Evolutionary conservation across 1,140 invertebrate species (phyloP).

Genomic region (Caenorhabditis latens): DNA sequence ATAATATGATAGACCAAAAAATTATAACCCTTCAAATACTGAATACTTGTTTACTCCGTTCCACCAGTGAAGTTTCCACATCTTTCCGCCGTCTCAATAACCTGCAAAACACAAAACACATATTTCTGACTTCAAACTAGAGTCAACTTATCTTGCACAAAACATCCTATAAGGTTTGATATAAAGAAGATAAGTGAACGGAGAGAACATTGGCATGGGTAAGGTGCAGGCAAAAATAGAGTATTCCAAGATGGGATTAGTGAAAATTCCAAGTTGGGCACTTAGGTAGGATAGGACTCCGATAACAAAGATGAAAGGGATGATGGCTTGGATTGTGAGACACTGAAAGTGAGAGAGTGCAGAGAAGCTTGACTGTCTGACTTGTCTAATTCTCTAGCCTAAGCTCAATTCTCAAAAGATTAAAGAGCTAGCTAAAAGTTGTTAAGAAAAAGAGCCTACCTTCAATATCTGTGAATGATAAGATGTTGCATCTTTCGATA

Average conservation of each 20-base stretch:
- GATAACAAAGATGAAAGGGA: not conserved
- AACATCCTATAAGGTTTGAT: not conserved
- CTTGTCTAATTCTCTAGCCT: no score
- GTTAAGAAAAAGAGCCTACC: not conserved
- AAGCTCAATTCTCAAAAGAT: no score
- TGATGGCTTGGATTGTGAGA: not conserved
- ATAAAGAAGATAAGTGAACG: not conserved
- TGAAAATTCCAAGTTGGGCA: not conserved
- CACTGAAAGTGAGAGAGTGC: not conserved
- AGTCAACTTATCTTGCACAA: not conserved
- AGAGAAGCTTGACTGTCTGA: no score
- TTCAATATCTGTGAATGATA: constrained; percentile 13
- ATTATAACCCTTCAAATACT: no score
- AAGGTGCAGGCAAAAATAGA: not conserved
- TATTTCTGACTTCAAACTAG: not conserved
- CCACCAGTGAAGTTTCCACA: not conserved
- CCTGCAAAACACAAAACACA: not conserved
- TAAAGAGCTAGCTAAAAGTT: not conserved
- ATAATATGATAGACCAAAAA: no score
- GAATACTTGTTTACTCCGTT: constrained; percentile 2
- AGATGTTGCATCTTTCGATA: not conserved
- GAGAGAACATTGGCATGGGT: not conserved
- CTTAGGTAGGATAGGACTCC: not conserved
- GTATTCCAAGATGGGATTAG: not conserved
- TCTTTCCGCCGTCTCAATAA: not conserved